phyloP scores from a whole-genome alignment of 2,888 invertebrate genomes.

The Polydrusus pterygomalis region DNA sequence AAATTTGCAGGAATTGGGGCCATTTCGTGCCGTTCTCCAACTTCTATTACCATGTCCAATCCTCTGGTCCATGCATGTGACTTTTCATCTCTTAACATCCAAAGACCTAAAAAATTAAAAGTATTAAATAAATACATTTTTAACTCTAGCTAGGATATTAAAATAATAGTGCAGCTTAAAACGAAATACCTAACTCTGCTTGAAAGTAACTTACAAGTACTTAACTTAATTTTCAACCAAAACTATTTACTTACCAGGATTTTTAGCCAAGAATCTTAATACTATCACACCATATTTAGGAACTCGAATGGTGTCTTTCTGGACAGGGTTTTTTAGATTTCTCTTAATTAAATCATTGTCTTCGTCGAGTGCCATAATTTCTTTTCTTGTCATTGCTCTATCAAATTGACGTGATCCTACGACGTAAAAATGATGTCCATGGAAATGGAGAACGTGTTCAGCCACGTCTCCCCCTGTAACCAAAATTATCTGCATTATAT shows the following conservation, averaged over 20 bases:
- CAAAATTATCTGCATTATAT: too few species aligned
- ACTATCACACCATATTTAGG: constrained; percentile 82
- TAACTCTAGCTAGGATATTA: too few species aligned
- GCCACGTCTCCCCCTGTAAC: constrained; percentile 76
- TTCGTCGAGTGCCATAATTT: constrained; percentile 76
- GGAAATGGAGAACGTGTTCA: constrained; percentile 83
- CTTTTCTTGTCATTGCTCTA: constrained; percentile 73
- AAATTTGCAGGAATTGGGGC: constrained; percentile 81
- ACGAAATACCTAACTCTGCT: too few species aligned
- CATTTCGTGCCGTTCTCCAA: constrained; percentile 80
- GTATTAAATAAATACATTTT: too few species aligned
- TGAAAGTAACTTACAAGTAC: too few species aligned
- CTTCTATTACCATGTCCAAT: constrained; percentile 83
- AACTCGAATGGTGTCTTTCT: constrained; percentile 84
- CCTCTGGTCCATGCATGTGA: constrained; percentile 85
- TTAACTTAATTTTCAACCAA: too few species aligned
- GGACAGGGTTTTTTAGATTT: constrained; percentile 77
- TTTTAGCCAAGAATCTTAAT: constrained; percentile 83
- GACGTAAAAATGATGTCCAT: constrained; percentile 84
- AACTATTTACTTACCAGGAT: constrained; percentile 82
- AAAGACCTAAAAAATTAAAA: constrained; percentile 76
- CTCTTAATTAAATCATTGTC: constrained; percentile 74
- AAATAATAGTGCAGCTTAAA: too few species aligned
- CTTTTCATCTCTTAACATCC: constrained; percentile 87
- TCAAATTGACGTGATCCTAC: constrained; percentile 77